Evolutionary conservation across 2,113 vertebrate genomes (phyloP).

Genomic region (Garra rufa): DNA sequence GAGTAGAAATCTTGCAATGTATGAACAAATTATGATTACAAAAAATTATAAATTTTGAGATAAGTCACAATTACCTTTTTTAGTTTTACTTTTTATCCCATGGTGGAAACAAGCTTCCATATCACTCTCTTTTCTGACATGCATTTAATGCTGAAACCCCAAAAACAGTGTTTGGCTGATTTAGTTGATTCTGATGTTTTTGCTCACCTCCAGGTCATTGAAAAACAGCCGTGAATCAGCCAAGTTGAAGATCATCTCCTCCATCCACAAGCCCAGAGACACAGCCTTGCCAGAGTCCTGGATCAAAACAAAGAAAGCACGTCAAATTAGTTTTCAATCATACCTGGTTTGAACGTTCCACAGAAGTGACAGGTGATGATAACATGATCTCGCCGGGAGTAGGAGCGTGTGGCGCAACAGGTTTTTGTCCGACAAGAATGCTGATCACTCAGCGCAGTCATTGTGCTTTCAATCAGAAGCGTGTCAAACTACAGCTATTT

Average conservation of each 20-base stretch:
- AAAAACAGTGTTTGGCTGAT: neutral
- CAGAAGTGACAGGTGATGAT: constrained; percentile 33
- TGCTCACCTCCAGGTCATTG: constrained; percentile 93
- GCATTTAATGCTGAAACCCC: neutral
- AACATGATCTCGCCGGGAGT: neutral
- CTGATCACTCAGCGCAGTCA: constrained; percentile 23
- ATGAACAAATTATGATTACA: no score
- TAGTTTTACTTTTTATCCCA: no score
- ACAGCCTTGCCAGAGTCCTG: constrained; percentile 96
- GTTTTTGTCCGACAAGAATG: constrained; percentile 19
- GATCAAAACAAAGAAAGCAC: constrained; percentile 27
- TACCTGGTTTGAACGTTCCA: constrained; percentile 6
- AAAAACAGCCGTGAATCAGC: constrained; percentile 98
- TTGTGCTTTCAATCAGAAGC: neutral
- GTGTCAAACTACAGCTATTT: neutral
- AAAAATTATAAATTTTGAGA: no score
- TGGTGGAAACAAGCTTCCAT: no score
- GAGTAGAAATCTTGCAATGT: no score
- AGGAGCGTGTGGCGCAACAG: neutral
- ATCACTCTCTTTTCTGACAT: no score
- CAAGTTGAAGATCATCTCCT: constrained; percentile 99
- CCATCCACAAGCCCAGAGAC: constrained; percentile 99
- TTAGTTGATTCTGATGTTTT: neutral
- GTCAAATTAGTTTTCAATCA: neutral
- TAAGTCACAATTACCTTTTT: no score